Evolutionary conservation across 2,888 invertebrate species (phyloP), one percentile per base, ranked within the genome.

Genomic region (Uropetala carovei): DNA sequence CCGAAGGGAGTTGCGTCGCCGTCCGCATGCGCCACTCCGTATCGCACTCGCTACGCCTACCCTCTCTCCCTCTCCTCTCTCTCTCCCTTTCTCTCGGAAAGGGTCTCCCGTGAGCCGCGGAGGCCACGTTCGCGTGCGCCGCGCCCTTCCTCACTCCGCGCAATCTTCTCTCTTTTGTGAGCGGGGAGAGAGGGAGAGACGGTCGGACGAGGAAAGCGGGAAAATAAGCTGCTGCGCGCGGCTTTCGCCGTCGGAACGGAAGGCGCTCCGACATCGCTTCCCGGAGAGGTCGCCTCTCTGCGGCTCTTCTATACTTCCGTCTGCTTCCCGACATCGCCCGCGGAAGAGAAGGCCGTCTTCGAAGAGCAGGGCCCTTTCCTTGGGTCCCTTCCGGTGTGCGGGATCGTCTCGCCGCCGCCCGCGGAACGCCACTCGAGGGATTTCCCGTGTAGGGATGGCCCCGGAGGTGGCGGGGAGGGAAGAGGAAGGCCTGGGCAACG

Each of bases 401-500:
- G 43, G 56, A 57, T 4, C 8, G 56, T 57, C 56, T 18, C 56
- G 95, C 93, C 95, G 95, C 93, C 95, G 93, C n/a, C 93, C 95
- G 85, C 95, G 95, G 1, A 43, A 93, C 95, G 89, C 96, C 96
- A 92, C 96, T 96, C 94, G 30, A 96, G 96, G 93, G 96, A 96
- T 92, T 96, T 96, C 97, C 93, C 97, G 97, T 93, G 57, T 89
- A 16, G 58, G 59, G 82, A 89, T 82, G 81, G 89, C 75, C 75
- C 86, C 59, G 64, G 82, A 89, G 16, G 92, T 10, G 13, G 56
- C 16, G 56, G 92, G 86, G 27, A 92, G 82, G 92, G 83, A 56
- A 59, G 27, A 58, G 68, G 92, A 27, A 68, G 60, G 92, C 27
- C 81, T 16, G 30, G 92, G 92, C 56, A 86, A 85, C n/a, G 85